A percentile compares a stretch with the other conserved stretches of the same genome.
Conservation (phyloP, 2,113 vertebrate genomes). For the Oncorhynchus clarkii region DNA sequence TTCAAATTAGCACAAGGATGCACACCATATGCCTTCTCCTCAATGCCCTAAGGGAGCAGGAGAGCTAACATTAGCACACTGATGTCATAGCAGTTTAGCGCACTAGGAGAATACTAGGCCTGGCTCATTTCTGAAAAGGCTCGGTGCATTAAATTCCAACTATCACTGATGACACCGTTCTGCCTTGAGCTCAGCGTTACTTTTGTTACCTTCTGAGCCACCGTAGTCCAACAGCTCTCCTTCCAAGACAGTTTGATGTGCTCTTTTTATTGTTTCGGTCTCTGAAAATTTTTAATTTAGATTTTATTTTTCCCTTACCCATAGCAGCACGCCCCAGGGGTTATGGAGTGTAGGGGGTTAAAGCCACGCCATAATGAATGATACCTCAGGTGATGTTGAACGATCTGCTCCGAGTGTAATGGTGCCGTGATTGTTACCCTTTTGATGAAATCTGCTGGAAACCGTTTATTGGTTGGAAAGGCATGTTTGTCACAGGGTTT, state of each 20-base stretch:
- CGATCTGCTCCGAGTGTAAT: not conserved
- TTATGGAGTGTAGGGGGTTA: not conserved
- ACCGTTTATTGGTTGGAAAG: not conserved
- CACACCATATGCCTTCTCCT: constrained; percentile 41
- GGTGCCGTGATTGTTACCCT: not conserved
- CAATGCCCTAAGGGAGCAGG: constrained; percentile 29
- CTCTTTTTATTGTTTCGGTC: not conserved
- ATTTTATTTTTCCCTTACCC: not conserved
- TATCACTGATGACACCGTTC: not conserved
- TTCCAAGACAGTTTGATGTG: not conserved
- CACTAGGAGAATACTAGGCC: constrained; percentile 41
- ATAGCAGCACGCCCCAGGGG: not conserved
- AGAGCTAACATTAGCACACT: constrained; percentile 42
- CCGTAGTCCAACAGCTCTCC: not conserved
- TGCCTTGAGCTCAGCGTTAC: no score
- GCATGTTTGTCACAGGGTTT: not conserved
- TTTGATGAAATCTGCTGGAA: not conserved
- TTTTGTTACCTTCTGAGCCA: not conserved
- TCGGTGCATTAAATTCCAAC: constrained; percentile 14
- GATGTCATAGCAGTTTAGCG: constrained; percentile 62
- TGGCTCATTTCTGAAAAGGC: constrained; percentile 43
- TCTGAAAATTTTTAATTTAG: not conserved
- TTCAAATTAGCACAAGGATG: constrained; percentile 23
- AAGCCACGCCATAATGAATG: not conserved
- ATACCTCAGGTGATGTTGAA: not conserved